Evolutionary conservation across 2,888 invertebrate species (phyloP).

Genomic region (Amphipyra tragopoginis): DNA sequence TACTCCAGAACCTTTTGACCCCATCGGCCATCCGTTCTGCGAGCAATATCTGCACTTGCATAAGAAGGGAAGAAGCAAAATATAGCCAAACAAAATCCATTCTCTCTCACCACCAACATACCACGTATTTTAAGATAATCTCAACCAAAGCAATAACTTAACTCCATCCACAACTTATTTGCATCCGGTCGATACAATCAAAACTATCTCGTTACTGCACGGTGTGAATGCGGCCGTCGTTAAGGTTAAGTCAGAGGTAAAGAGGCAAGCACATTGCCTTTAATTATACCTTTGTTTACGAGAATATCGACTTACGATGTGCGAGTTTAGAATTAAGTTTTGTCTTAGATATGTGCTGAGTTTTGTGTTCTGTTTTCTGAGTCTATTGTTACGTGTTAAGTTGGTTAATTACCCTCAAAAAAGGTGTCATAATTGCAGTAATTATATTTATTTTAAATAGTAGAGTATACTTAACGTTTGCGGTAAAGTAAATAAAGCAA

Average conservation of each 20-base stretch:
- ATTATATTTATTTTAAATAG: no score
- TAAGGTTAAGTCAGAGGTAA: conserved; percentile 49
- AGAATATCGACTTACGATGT: conserved; percentile 40
- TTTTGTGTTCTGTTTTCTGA: conserved; percentile 18
- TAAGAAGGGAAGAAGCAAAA: no score
- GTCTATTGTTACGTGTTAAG: no score
- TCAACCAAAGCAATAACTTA: not conserved
- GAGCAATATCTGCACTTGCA: no score
- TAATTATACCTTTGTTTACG: conserved; percentile 53
- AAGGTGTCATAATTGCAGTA: no score
- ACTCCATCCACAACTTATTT: conserved; percentile 8
- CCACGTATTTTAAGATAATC: conserved; percentile 10
- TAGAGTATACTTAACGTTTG: no score
- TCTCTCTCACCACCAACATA: no score
- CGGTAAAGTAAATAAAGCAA: no score
- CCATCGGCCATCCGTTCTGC: no score
- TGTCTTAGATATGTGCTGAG: conserved; percentile 13
- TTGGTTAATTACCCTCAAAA: no score
- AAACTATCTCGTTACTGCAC: conserved; percentile 43
- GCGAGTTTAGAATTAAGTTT: conserved; percentile 16
- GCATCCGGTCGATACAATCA: conserved; percentile 42
- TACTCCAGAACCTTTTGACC: no score
- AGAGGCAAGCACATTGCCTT: conserved; percentile 31
- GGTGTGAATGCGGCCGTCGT: conserved; percentile 49
- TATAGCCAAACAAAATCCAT: no score